A percentile compares a stretch with the other conserved stretches of the same genome.
Evolutionary conservation across 53 echinoderm and acorn worm species (phyloP).

Genomic region (Crossaster papposus): DNA sequence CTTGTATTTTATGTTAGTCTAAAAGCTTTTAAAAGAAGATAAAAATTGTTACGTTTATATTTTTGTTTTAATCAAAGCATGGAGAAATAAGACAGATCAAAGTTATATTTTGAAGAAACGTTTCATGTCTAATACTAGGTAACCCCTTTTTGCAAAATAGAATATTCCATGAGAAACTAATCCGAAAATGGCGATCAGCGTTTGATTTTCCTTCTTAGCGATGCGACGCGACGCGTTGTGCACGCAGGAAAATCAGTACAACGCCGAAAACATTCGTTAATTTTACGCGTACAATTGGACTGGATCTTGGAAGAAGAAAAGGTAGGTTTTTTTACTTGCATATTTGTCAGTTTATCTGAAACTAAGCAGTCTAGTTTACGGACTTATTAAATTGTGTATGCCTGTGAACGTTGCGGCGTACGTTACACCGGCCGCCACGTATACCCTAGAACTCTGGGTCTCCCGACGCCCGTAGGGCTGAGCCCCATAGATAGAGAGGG

Average conservation of each 20-base stretch:
- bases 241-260: conserved; percentile 38
- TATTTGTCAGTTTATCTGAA: background rate
- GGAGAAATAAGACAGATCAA: too few species aligned
- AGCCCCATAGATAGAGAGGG: too few species aligned
- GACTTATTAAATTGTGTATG: too few species aligned
- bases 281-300: too few species aligned
- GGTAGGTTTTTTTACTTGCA: background rate
- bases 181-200: conserved; percentile 33
- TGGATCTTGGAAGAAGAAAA: background rate
- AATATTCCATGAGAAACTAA: conserved; percentile 31
- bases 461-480: too few species aligned
- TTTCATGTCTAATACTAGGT: background rate
- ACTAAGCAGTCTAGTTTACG: too few species aligned
- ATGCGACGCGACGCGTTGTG: too few species aligned
- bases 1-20: background rate
- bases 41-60: background rate
- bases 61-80: background rate
- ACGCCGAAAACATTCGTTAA: conserved; percentile 46
- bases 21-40: background rate
- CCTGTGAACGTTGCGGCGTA: too few species aligned
- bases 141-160: conserved; percentile 31
- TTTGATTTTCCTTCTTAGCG: conserved; percentile 5
- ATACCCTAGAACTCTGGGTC: too few species aligned
- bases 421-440: too few species aligned
- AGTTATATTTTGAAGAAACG: background rate